A percentile compares a stretch with the other conserved stretches of the same genome.
phyloP scores from a whole-genome alignment of 2,113 vertebrate species.

The Hyperoodon ampullatus region DNA sequence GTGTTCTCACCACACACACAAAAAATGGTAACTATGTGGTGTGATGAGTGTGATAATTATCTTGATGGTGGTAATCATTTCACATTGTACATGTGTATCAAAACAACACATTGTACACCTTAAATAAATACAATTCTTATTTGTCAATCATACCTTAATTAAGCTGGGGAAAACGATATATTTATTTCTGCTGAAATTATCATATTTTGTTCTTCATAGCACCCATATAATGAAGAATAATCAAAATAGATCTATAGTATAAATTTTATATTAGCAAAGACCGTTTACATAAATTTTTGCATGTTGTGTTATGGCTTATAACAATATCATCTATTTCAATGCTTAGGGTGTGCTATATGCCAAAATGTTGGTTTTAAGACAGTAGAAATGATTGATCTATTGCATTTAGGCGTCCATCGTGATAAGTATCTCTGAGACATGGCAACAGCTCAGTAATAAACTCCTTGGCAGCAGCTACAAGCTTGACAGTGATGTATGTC shows the following conservation, averaged over 20 bases:
- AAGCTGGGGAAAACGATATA: background rate
- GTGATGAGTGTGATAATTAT: background rate
- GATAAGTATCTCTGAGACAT: background rate
- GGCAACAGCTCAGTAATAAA: background rate
- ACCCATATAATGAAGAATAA: background rate
- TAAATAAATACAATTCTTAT: background rate
- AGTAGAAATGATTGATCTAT: background rate
- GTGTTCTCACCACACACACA: background rate
- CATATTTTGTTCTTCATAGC: background rate
- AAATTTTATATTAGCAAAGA: background rate
- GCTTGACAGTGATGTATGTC: background rate
- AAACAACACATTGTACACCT: background rate
- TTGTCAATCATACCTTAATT: background rate
- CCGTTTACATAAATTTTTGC: background rate
- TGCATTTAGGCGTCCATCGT: background rate
- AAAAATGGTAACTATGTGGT: background rate
- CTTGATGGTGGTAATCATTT: background rate
- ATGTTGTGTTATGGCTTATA: too few relatives aligned
- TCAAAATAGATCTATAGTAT: background rate
- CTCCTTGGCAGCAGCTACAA: background rate
- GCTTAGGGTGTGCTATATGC: background rate
- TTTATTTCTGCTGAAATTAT: background rate
- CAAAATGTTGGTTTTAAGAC: background rate
- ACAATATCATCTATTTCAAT: background rate
- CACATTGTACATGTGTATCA: background rate